Conservation (phyloP, 2,113 vertebrate species). For the Corvus cornix region DNA sequence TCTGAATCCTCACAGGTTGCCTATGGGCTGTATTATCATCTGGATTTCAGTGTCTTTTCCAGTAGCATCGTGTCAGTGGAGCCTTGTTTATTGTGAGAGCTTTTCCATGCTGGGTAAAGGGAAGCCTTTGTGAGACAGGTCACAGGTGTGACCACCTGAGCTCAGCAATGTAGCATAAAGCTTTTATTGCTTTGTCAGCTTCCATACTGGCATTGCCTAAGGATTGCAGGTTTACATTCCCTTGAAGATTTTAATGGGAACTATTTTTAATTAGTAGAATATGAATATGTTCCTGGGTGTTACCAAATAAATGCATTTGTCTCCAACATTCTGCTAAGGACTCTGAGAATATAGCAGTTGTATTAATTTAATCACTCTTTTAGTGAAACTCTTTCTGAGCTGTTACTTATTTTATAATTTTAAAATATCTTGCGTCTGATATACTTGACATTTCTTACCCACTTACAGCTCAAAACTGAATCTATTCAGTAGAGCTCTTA, state of each 20-base stretch:
- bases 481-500: slow-evolving; percentile 20
- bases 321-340: neutral
- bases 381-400: neutral
- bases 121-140: neutral
- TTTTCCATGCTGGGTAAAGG: neutral
- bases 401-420: neutral
- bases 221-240: neutral
- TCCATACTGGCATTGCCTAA: neutral
- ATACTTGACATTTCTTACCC: slow-evolving; percentile 29
- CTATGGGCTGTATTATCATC: neutral
- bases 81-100: neutral
- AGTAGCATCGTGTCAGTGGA: neutral
- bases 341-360: neutral
- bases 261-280: neutral
- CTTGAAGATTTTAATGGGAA: neutral
- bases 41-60: neutral
- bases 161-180: neutral
- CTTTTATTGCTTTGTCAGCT: neutral
- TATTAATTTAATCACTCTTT: neutral
- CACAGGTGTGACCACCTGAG: neutral
- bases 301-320: neutral
- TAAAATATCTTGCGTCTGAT: neutral
- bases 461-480: neutral
- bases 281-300: neutral
- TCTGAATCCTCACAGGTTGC: neutral